Evolutionary conservation across 2,797 vertebrate genomes (phyloP), one percentile per base, ranked within the genome.

Genomic region (Furcifer pardalis): DNA sequence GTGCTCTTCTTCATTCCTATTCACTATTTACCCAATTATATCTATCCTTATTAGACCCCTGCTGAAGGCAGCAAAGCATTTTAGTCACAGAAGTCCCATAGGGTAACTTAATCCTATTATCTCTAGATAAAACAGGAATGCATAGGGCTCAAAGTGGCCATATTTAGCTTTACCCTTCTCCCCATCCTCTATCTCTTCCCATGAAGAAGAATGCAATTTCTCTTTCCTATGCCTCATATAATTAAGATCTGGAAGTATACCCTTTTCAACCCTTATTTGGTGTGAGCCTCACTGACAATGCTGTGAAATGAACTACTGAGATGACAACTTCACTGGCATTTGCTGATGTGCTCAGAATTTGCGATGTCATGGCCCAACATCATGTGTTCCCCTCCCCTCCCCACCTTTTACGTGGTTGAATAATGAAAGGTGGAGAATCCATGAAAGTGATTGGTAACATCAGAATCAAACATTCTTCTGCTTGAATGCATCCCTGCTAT

Each of bases 101-200:
- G 95, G 92, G 95, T 95, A 96, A 93, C 92, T 93, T 96, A 96
- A 96, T 96, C 95, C 95, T 95, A 96, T 96, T 96, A 96, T 96
- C 94, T 95, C 91, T 92, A 94, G 93, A 96, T 96, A 96, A 96
- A 82, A 96, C 4, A 30, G 91, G 91, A 89, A 92, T 86, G 73
- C 90, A 92, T 66, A 90, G 91, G 90, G 89, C 94, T 93, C 90
- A 94, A 88, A 95, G 96, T 93, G 94, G 92, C 86, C 95, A 95
- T 95, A 94, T 94, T 94, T 93, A 96, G 92, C 94, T 92, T 82
- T 86, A 35, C 86, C 87, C 63, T 89, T 76, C 68, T 74, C 86
- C 91, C 87, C 12, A 25, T 90, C 85, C 75, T 52, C 52, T 19
- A 56, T 15, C 19, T 9, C 52, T 66, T 52, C 90, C 87, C 84